Base-by-base conservation (phyloP, 2,797 vertebrate species). In the Onychomys torridus region DNA sequence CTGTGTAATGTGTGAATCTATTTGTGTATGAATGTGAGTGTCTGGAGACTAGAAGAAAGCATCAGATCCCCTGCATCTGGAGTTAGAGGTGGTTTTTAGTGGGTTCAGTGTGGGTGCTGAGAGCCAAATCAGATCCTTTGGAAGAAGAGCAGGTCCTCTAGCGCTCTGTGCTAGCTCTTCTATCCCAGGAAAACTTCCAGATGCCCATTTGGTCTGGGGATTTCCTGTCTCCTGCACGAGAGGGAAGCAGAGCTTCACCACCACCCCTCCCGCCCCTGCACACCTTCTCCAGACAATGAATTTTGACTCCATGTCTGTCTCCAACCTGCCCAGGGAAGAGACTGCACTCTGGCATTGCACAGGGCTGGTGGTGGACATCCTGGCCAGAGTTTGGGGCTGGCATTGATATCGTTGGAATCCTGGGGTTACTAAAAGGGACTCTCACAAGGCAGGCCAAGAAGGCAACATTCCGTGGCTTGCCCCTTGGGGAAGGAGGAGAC, bases 121-220 rank as follows among this genome's bases (percentile, higher is more conserved):
- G 43, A 69, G n/a, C 32, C 32, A 52, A 69, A 25, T 27, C 13
- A 34, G 65, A 37, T 10, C 63, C 29, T 86, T 32, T 49, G 19
- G 19, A 69, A 69, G 83, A n/a, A 67, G 19, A 69, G 32, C 43
- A 52, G 25, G 43, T n/a, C 13, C 32, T 69, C 43, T n/a, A 67
- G 40, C 61, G 32, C 61, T 96, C 83, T 89, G 52, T 79, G 84
- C 63, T 13, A n/a, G 69, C 84, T 96, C 76, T 52, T 78, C 93
- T 77, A 73, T 82, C 61, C 55, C 43, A 55, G 81, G 95, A 93
- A 81, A 43, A 81, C 17, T 19, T 85, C 86, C 17, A 40, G 73
- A 32, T 43, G 82, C 16, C 40, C 59, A n/a, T 21, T 12, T 23
- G 76, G 27, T 84, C 2, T 0, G 23, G 6, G 3, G 43, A 43